A percentile compares a stretch with the other conserved stretches of the same genome.
phyloP scores from a whole-genome alignment of 2,888 invertebrate genomes.

The Gymnocheta viridis region DNA sequence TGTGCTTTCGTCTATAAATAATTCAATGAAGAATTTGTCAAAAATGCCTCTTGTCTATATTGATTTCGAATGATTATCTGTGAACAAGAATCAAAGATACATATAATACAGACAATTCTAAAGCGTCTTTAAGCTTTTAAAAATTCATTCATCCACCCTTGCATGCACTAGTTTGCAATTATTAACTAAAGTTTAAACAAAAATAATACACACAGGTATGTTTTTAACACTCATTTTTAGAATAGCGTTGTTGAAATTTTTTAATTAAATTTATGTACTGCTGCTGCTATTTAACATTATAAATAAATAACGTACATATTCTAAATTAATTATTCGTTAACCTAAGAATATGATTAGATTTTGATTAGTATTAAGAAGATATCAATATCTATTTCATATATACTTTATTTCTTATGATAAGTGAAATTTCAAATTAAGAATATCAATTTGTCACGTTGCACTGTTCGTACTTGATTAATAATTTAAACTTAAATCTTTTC shows the following conservation, averaged over 20 bases:
- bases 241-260: neutral
- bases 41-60: slow-evolving; percentile 55
- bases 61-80: slow-evolving; percentile 2
- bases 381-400: neutral
- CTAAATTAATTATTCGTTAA: slow-evolving; percentile 20
- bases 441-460: neutral
- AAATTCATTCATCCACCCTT: slow-evolving; percentile 29
- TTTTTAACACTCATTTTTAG: slow-evolving; percentile 7
- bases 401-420: slow-evolving; percentile 3
- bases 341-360: neutral
- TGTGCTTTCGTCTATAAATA: slow-evolving; percentile 55
- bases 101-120: slow-evolving; percentile 39
- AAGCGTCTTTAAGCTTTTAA: slow-evolving; percentile 27
- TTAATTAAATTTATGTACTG: neutral
- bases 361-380: slow-evolving; percentile 28
- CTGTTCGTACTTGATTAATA: neutral
- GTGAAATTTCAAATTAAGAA: neutral
- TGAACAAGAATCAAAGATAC: slow-evolving; percentile 7
- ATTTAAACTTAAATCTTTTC: no score
- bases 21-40: slow-evolving; percentile 53
- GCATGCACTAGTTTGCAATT: slow-evolving; percentile 59
- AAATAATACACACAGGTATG: slow-evolving; percentile 40
- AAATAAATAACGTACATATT: neutral
- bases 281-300: slow-evolving; percentile 18
- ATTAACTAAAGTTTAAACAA: slow-evolving; percentile 12